A percentile compares a stretch with the other conserved stretches of the same genome.
These are phyloP conservation scores for Atherinosoma microstoma DNA, from an alignment of 2,797 vertebrate species.

Conservation along the genomic window DNA sequence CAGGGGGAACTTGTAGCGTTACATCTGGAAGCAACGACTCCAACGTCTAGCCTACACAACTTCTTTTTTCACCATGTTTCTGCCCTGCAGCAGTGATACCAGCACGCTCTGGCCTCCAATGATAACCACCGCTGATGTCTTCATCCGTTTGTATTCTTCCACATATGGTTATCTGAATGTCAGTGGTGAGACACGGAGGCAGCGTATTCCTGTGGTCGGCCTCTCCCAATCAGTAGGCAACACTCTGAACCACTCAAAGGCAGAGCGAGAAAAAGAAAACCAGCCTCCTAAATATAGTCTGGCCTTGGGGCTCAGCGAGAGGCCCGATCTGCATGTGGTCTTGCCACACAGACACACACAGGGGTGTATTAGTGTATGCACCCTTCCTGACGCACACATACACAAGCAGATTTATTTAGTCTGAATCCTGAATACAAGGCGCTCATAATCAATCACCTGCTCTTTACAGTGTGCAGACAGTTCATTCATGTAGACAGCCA, in stretches of 20 bases:
- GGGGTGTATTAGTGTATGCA: constrained; percentile 12
- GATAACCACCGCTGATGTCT: constrained; percentile 71
- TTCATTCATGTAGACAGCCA: constrained; percentile 29
- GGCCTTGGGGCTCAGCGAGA: constrained; percentile 60
- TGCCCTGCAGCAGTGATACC: constrained; percentile 39
- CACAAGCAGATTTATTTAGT: constrained; percentile 39
- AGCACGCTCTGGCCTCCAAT: constrained; percentile 48
- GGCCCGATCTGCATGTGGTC: constrained; percentile 63
- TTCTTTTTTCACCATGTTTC: constrained; percentile 31
- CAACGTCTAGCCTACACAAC: not conserved
- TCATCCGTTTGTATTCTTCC: constrained; percentile 66
- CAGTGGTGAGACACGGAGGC: constrained; percentile 75
- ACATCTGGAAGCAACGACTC: constrained; percentile 1
- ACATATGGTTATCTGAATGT: constrained; percentile 76
- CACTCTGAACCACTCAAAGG: constrained; percentile 51
- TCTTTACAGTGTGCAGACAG: constrained; percentile 25
- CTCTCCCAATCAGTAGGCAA: constrained; percentile 74
- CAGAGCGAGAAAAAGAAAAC: constrained; percentile 46
- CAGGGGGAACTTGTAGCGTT: not conserved
- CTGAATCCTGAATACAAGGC: constrained; percentile 8
- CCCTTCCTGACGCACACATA: constrained; percentile 14
- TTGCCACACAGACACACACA: constrained; percentile 58
- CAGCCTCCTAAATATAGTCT: constrained; percentile 76
- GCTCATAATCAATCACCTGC: constrained; percentile 26
- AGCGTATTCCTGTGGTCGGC: constrained; percentile 74